Evolutionary conservation across 2,797 vertebrate genomes (phyloP).

Genomic region (Melanotaenia maccullochi): DNA sequence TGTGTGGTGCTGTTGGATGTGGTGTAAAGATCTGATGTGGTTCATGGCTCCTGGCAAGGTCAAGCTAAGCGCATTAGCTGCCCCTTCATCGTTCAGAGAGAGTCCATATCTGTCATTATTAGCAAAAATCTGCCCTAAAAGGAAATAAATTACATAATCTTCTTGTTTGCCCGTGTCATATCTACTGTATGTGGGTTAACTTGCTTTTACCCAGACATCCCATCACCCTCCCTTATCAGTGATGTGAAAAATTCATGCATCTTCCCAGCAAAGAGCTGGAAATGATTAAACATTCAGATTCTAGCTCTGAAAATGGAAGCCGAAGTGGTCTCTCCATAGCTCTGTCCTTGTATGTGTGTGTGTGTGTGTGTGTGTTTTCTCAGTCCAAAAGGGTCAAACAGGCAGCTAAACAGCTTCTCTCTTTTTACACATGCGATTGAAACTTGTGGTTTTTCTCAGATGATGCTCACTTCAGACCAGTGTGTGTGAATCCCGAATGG

Average conservation of each 20-base stretch:
- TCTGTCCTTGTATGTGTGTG: slow-evolving; percentile 12
- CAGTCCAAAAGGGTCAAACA: slow-evolving; percentile 12
- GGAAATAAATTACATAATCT: slow-evolving; percentile 6
- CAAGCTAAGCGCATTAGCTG: slow-evolving; percentile 13
- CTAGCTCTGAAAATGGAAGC: slow-evolving; percentile 69
- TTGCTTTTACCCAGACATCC: slow-evolving; percentile 51
- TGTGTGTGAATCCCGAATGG: slow-evolving; percentile 4
- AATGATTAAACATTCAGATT: slow-evolving; percentile 81
- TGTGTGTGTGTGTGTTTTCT: slow-evolving; percentile 12
- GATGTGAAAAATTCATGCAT: slow-evolving; percentile 75
- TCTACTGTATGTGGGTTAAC: slow-evolving; percentile 20
- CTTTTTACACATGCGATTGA: slow-evolving; percentile 5
- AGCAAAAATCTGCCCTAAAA: not conserved
- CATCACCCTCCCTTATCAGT: slow-evolving; percentile 47
- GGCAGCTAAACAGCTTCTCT: not conserved
- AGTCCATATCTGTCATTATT: slow-evolving; percentile 6
- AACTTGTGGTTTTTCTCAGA: slow-evolving; percentile 19
- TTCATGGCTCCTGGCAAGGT: slow-evolving; percentile 35
- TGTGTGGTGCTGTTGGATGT: slow-evolving; percentile 27
- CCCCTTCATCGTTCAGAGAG: not conserved
- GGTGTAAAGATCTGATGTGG: slow-evolving; percentile 39
- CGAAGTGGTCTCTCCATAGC: slow-evolving; percentile 47
- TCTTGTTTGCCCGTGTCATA: slow-evolving; percentile 20
- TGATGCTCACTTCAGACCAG: not conserved
- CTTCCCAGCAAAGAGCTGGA: slow-evolving; percentile 69